These are phyloP conservation scores for Aradophagus sp. DNA, from an alignment of 1,140 invertebrate species.

Conservation along the genomic window DNA sequence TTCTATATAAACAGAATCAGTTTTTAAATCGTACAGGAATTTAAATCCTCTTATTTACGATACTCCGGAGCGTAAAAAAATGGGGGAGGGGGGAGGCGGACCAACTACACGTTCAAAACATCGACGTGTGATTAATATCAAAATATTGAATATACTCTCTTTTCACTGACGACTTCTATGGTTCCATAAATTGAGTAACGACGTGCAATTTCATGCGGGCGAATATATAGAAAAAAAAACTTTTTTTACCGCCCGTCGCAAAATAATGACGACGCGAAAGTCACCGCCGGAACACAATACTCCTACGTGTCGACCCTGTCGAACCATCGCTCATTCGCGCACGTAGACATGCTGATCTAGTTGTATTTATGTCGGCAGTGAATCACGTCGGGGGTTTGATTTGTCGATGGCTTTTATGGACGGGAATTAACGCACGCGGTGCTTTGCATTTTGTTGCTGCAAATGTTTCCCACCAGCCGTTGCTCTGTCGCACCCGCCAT, in stretches of 20 bases:
- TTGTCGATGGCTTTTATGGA: constrained; percentile 75
- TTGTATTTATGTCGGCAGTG: constrained; percentile 74
- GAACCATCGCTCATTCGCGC: constrained; percentile 71
- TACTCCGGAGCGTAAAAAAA: too few species aligned
- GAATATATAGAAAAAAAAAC: too few species aligned
- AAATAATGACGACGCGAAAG: constrained; percentile 59
- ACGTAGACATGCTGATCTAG: constrained; percentile 73
- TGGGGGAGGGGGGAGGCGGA: too few species aligned
- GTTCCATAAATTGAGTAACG: constrained; percentile 53
- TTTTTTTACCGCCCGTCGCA: constrained; percentile 57
- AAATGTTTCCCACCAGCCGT: constrained; percentile 62
- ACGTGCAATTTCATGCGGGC: constrained; percentile 54
- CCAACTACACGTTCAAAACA: neutral
- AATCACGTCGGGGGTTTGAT: constrained; percentile 74
- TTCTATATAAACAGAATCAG: too few species aligned
- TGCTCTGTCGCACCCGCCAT: constrained; percentile 14
- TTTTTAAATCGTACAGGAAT: too few species aligned
- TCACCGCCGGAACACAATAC: constrained; percentile 60
- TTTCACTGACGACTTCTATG: constrained; percentile 56
- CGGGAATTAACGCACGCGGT: constrained; percentile 72
- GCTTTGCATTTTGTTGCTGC: constrained; percentile 73
- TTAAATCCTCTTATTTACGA: too few species aligned
- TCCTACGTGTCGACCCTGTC: constrained; percentile 61
- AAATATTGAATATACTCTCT: constrained; percentile 55
- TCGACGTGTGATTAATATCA: constrained; percentile 41